Base-by-base conservation (phyloP, 2,888 invertebrate species). In the Perdita meconis region DNA sequence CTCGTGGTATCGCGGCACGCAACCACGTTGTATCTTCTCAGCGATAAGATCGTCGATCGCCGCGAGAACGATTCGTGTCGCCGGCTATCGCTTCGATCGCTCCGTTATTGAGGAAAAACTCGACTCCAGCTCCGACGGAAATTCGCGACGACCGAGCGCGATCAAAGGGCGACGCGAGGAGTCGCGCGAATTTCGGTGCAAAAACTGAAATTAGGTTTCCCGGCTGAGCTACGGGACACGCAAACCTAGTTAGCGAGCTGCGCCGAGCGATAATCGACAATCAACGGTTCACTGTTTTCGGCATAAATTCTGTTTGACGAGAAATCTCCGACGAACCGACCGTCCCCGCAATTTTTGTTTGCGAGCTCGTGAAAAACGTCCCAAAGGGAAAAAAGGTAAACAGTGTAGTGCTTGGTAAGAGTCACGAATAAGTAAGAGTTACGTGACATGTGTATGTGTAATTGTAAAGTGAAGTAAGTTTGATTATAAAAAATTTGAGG, bases 161-260 rank as follows among this genome's bases (percentile, higher is more conserved):
- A 53, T 71, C 74, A 74, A 71, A 68, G 65, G 61, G 44, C 69
- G 57, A 53, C 64, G 19, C 47, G 63, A 24, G 36, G 12, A 19
- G 26, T 22, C 30, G 60, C 24, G 55, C 50, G 47, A 65, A 65
- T 74, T 78, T 72, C 55, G 19, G 24, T 38, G 50, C 24, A 67
- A 69, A 79, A 71, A 77, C 67, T 38, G 22, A 70, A 85, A 81
- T 80, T 61, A 55, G 42, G 55, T 80, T 82, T 72, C 19, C 53
- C 22, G 6, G n/a, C 13, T 16, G 30, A 60, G 47, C 30, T 36
- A 13, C 6, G 16, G 22, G 30, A 64, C 44, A 3, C 24, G 67
- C 19, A 60, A 83, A 81, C 57, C 50, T 63, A 30, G 84, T 69
- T 56, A 72, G 59, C 65, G 53, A 16, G 22, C 13, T 36, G 42